These are phyloP conservation scores for Actenoides lindsayi DNA, from an alignment of 2,113 vertebrate species.

Conservation along the genomic window DNA sequence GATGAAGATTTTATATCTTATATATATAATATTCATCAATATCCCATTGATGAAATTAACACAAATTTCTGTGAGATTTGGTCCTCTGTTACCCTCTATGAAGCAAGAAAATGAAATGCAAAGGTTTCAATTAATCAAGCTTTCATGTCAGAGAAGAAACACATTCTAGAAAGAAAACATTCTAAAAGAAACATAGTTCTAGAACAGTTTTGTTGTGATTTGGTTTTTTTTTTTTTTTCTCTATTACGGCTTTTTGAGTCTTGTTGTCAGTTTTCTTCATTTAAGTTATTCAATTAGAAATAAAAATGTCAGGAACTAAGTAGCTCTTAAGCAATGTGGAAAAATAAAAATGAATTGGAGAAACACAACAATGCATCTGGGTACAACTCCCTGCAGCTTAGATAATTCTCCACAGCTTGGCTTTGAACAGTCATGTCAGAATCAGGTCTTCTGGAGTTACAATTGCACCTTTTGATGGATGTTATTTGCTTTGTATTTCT, in stretches of 20 bases:
- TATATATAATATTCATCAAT: too few relatives aligned
- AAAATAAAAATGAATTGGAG: neutral
- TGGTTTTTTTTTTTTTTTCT: neutral
- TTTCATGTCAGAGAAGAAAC: neutral
- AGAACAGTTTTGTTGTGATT: neutral
- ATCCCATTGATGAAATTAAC: neutral
- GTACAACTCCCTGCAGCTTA: neutral
- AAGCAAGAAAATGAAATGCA: neutral
- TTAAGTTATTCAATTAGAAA: neutral
- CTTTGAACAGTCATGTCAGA: neutral
- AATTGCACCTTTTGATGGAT: neutral
- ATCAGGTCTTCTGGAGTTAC: neutral
- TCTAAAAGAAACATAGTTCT: neutral
- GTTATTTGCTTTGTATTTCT: neutral
- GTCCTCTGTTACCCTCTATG: neutral
- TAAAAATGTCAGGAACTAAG: neutral
- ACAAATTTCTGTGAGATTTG: neutral
- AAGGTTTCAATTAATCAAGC: neutral
- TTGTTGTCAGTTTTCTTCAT: neutral
- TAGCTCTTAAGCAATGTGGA: neutral
- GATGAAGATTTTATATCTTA: neutral
- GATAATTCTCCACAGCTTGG: neutral
- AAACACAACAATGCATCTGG: neutral
- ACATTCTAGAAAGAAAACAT: neutral
- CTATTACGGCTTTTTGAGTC: neutral